Base-by-base conservation (phyloP, 1,140 invertebrate genomes). In the Potamilus streckersoni region DNA sequence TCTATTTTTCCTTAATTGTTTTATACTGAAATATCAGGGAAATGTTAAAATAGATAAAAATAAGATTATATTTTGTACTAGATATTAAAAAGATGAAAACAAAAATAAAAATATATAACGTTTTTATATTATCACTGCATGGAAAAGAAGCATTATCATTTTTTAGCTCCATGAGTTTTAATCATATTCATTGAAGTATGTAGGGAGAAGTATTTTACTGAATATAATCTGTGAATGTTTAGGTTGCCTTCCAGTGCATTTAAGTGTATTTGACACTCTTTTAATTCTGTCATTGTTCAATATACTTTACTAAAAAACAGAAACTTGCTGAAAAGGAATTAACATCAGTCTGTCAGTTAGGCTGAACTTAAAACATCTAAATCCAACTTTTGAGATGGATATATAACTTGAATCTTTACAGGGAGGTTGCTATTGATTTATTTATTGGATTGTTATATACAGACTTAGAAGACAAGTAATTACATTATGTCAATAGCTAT, bases 51-150 rank as follows among this genome's bases (percentile, higher is more conserved):
- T 71, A 77, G 72, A 71, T 71, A 71, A 69, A 71, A 59, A 71
- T 71, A 56, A 77, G 70, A 77, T 49, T 77, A 72, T 77, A 77
- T 77, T 77, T 77, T 77, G 69, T 77, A 77, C 62, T 77, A 72
- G 55, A 77, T 72, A 77, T 69, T 49, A 23, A 13, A 58, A 73
- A 77, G 73, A 72, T 62, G 56, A 61, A 27, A 64, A 77, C 72
- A 69, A 64, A 77, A 72, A 66, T 56, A 20, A 17, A 23, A 66
- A 66, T 66, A 31, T 66, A 49, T 49, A 49, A 49, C 38, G 38
- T 31, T 23, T 66, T 66, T 66, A 66, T 66, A 66, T 62, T 62
- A 66, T 31, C 64, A 66, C 31, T 31, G 31, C 31, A 17, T 66
- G 31, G 14, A 20, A n/a, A 6, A n/a, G 20, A 66, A 31, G 31